Evolutionary conservation across 2,888 invertebrate species (phyloP).

Genomic region (Agrotis exclamationis): DNA sequence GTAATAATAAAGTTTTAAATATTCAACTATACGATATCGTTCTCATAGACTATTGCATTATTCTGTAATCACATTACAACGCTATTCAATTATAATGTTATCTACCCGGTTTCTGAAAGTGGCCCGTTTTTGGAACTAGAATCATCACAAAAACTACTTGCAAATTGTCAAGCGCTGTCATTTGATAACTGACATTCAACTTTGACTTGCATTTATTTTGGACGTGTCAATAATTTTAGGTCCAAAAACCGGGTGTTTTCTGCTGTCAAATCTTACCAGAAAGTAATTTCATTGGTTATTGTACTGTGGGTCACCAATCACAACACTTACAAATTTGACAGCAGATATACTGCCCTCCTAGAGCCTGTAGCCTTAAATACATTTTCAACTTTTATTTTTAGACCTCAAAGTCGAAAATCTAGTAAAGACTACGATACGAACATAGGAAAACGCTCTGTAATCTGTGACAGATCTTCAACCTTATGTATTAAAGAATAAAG

Average conservation of each 20-base stretch:
- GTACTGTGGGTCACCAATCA: slow-evolving; percentile 11
- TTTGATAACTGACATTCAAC: neutral
- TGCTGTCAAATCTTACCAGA: slow-evolving; percentile 9
- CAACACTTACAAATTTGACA: slow-evolving; percentile 6
- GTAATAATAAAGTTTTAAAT: slow-evolving; percentile 83
- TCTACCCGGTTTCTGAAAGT: slow-evolving; percentile 24
- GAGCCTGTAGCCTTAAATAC: no score
- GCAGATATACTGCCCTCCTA: neutral
- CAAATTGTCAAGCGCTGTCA: neutral
- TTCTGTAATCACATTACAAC: slow-evolving; percentile 79
- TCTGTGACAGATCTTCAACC: no score
- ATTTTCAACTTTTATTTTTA: no score
- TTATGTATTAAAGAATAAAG: no score
- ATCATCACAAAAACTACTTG: neutral
- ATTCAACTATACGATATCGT: slow-evolving; percentile 81
- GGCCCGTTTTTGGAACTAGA: no score
- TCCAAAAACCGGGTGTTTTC: neutral
- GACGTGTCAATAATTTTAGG: neutral
- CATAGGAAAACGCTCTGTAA: no score
- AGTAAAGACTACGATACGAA: no score
- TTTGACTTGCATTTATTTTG: neutral
- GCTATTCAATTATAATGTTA: slow-evolving; percentile 63
- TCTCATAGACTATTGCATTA: slow-evolving; percentile 82
- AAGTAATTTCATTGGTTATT: slow-evolving; percentile 12
- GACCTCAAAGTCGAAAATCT: no score